A percentile compares a stretch with the other conserved stretches of the same genome.
These are phyloP conservation scores for Girardinichthys multiradiatus DNA, from an alignment of 2,113 vertebrate species.

Conservation along the genomic window DNA sequence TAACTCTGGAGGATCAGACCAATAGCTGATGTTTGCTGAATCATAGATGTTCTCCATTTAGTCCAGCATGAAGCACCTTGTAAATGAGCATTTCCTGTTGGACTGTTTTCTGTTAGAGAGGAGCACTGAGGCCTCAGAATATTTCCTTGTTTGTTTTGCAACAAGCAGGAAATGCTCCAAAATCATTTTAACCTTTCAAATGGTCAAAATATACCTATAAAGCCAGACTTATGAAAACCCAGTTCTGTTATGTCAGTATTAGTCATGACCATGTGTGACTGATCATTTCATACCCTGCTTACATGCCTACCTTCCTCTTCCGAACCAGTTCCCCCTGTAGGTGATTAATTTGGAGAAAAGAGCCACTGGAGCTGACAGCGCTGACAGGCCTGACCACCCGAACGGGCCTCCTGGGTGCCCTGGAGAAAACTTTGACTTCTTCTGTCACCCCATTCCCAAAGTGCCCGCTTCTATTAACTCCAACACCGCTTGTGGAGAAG, in stretches of 20 bases:
- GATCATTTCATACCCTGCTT: too few relatives aligned
- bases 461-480: constrained; percentile 34
- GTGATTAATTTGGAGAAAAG: constrained; percentile 76
- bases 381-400: constrained; percentile 71
- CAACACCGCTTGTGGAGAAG: constrained; percentile 71
- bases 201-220: not conserved
- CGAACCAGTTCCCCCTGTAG: constrained; percentile 81
- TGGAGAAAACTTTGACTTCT: constrained; percentile 49
- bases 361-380: constrained; percentile 57
- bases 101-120: not conserved
- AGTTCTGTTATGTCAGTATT: not conserved
- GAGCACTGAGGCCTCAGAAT: not conserved
- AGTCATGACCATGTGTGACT: too few relatives aligned
- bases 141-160: not conserved
- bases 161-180: not conserved
- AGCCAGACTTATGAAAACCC: not conserved
- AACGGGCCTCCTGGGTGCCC: constrained; percentile 58
- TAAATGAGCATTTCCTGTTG: not conserved
- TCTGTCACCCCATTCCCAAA: constrained; percentile 44
- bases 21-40: not conserved
- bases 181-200: not conserved
- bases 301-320: constrained; percentile 75
- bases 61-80: too few relatives aligned
- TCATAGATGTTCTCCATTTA: too few relatives aligned
- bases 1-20: too few relatives aligned